These are phyloP conservation scores for Lagorchestes hirsutus DNA, from an alignment of 2,797 vertebrate species.

Conservation along the genomic window DNA sequence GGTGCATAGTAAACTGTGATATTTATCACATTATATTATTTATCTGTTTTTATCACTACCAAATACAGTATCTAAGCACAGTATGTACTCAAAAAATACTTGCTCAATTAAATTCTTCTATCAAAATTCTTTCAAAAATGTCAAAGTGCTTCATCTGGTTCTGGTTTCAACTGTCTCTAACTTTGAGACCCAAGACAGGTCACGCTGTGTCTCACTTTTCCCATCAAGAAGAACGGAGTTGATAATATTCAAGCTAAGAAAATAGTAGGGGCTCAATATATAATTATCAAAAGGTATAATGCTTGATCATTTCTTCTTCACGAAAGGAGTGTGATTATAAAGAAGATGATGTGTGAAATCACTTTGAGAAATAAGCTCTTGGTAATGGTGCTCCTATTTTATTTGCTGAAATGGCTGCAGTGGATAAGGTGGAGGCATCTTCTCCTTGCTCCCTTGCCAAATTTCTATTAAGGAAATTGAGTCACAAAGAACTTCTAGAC, in stretches of 20 bases:
- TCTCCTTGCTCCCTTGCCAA: not conserved
- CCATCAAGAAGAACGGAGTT: not conserved
- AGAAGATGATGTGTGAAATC: not conserved
- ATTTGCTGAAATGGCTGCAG: slow-evolving; percentile 8
- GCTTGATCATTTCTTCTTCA: not conserved
- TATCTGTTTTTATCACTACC: not conserved
- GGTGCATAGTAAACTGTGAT: not conserved
- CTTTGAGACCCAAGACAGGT: not conserved
- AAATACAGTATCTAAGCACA: not conserved
- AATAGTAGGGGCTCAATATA: not conserved
- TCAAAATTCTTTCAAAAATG: slow-evolving; percentile 48
- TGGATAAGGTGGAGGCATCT: not conserved
- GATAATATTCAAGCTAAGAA: not conserved
- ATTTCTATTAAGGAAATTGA: slow-evolving; percentile 52
- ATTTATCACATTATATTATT: not conserved
- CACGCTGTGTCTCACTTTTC: not conserved
- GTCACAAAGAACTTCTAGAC: slow-evolving; percentile 18
- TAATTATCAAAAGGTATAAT: not conserved
- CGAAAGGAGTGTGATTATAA: not conserved
- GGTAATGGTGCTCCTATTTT: not conserved
- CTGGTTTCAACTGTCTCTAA: slow-evolving; percentile 3
- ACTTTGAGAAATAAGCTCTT: not conserved
- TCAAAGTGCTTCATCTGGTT: slow-evolving; percentile 40
- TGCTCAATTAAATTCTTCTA: not conserved
- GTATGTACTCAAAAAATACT: not conserved